Base-by-base conservation (phyloP, 2,888 invertebrate genomes). In the Lochmaea capreae region DNA sequence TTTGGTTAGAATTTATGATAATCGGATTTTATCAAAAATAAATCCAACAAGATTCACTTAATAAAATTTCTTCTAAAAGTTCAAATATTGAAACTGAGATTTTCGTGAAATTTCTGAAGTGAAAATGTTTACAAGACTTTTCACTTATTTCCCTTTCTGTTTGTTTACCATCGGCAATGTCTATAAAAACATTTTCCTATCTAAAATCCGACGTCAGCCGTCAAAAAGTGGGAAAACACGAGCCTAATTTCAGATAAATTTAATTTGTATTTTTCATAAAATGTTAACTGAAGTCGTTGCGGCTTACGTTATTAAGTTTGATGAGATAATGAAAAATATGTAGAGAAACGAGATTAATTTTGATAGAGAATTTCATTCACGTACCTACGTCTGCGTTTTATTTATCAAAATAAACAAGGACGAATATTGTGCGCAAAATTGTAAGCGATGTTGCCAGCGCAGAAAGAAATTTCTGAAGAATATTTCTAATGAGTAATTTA, bases 51-150 rank as follows among this genome's bases (percentile, higher is more conserved):
- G 65, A 57, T 43, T 63, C 18, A 11, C n/a, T 42, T 52, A 33
- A 22, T 22, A 22, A 22, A 22, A 22, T 42, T 57, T 57, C 58
- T 57, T 63, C 42, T 62, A 63, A 52, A 63, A 67, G 58, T 72
- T 68, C 67, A 71, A 74, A 74, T 74, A 74, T 74, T 71, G 67
- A 71, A 67, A 67, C 71, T 67, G 74, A 59, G 74, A 74, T 67
- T 73, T 74, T 46, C 58, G 67, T 67, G 67, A 67, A 74, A 74
- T 67, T 58, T 71, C 67, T 62, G 59, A 71, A 68, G 73, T 71
- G 73, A 71, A 76, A 76, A 73, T 76, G 71, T 73, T 76, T 72
- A 75, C 75, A 71, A 26, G 70, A 71, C 54, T 73, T 71, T 76
- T 62, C 71, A 71, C 71, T 73, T 71, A 76, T 76, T 72, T 71